Conservation (phyloP, 2,113 vertebrate genomes). For the Colius striatus region DNA sequence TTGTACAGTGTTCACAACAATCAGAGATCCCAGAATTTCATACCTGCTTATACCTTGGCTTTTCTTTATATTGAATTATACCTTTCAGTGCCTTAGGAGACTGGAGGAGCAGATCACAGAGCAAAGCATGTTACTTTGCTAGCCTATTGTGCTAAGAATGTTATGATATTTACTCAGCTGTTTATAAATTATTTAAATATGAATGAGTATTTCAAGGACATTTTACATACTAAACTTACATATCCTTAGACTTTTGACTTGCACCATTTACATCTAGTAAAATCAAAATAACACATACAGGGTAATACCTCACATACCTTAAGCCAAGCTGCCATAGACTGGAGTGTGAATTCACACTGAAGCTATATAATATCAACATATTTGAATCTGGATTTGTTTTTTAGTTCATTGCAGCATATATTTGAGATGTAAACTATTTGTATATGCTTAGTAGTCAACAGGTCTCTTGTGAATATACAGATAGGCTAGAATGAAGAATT, state of each 20-base stretch:
- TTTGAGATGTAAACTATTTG: not conserved
- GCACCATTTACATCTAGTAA: not conserved
- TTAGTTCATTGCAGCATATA: not conserved
- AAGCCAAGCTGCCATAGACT: not conserved
- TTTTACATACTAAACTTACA: not conserved
- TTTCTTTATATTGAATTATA: not conserved
- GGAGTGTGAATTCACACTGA: not conserved
- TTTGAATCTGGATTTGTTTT: not conserved
- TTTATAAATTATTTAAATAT: slow-evolving; percentile 33
- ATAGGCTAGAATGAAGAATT: not conserved
- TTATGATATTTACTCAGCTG: slow-evolving; percentile 29
- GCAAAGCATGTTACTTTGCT: slow-evolving; percentile 11
- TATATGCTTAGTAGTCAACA: not conserved
- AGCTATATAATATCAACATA: not conserved
- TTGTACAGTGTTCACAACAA: too few relatives aligned
- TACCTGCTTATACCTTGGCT: not conserved
- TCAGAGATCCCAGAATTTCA: too few relatives aligned
- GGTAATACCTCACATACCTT: not conserved
- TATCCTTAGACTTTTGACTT: not conserved
- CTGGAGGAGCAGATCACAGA: slow-evolving; percentile 3
- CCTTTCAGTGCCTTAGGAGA: not conserved
- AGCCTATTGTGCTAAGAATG: not conserved
- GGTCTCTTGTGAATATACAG: not conserved
- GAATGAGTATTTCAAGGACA: not conserved
- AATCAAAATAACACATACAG: not conserved